These are phyloP conservation scores for Lampris incognitus DNA, from an alignment of 2,113 vertebrate species.

Conservation along the genomic window DNA sequence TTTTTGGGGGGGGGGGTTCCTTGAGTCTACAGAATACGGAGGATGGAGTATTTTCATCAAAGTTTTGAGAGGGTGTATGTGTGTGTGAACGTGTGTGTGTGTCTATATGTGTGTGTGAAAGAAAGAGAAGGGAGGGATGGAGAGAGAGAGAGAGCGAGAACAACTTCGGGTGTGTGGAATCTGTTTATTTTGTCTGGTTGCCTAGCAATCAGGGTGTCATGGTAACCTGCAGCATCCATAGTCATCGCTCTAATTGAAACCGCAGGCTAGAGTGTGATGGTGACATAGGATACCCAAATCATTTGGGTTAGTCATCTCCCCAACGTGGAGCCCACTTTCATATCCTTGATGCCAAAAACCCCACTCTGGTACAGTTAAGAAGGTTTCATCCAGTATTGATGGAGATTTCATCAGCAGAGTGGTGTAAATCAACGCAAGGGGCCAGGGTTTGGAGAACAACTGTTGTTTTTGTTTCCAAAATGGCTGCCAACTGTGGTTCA, in stretches of 20 bases:
- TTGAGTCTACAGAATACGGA: neutral
- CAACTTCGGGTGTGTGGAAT: constrained; percentile 29
- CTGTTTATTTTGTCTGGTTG: constrained; percentile 61
- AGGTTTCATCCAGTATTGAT: constrained; percentile 23
- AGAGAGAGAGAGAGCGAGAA: neutral
- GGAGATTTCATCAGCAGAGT: constrained; percentile 6
- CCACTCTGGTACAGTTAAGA: constrained; percentile 30
- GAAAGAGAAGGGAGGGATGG: neutral
- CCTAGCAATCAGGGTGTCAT: constrained; percentile 68
- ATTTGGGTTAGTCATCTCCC: constrained; percentile 42
- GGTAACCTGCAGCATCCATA: constrained; percentile 58
- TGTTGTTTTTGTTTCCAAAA: constrained; percentile 62
- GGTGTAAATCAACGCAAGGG: constrained; percentile 41
- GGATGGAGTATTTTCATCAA: constrained; percentile 18
- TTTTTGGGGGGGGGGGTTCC: constrained; percentile 8
- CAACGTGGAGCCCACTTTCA: constrained; percentile 16
- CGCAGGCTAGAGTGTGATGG: constrained; percentile 28
- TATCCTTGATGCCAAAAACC: constrained; percentile 5
- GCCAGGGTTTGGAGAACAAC: constrained; percentile 45
- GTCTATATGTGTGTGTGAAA: neutral
- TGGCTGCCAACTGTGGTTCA: constrained; percentile 36
- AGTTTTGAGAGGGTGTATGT: neutral
- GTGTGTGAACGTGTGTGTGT: too few relatives aligned
- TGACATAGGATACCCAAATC: constrained; percentile 23
- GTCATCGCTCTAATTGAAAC: constrained; percentile 32